Conservation (phyloP, 2,888 invertebrate genomes). For the Apamea crenata region DNA sequence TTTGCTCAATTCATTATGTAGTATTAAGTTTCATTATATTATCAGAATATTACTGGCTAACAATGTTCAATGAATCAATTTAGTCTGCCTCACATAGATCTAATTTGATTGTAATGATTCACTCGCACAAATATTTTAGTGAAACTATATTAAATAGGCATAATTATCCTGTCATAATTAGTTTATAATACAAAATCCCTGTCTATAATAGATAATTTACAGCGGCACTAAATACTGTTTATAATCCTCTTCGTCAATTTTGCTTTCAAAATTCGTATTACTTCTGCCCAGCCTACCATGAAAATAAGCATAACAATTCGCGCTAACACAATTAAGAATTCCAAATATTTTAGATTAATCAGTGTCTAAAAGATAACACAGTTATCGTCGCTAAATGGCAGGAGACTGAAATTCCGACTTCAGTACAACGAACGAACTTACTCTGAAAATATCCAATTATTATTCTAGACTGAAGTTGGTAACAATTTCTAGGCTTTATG, state of each 20-base stretch:
- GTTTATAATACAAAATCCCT: neutral
- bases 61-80: neutral
- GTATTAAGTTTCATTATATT: neutral
- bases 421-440: slow-evolving; percentile 41
- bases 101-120: slow-evolving; percentile 1
- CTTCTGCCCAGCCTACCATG: slow-evolving; percentile 5
- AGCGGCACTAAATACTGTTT: neutral
- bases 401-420: slow-evolving; percentile 55
- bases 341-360: slow-evolving; percentile 53
- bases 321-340: slow-evolving; percentile 41
- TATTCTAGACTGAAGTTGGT: slow-evolving; percentile 72
- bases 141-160: neutral
- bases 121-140: neutral
- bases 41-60: neutral
- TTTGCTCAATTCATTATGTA: neutral
- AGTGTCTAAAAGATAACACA: slow-evolving; percentile 46
- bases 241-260: slow-evolving; percentile 13
- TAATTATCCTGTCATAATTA: neutral
- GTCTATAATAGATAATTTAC: neutral
- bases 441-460: slow-evolving; percentile 69
- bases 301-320: slow-evolving; percentile 20
- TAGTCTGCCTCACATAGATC: neutral
- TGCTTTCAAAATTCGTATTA: neutral
- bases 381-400: slow-evolving; percentile 58
- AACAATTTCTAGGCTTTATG: slow-evolving; percentile 82